Evolutionary conservation across 2,888 invertebrate genomes (phyloP).

Genomic region (Apodemia duryi): DNA sequence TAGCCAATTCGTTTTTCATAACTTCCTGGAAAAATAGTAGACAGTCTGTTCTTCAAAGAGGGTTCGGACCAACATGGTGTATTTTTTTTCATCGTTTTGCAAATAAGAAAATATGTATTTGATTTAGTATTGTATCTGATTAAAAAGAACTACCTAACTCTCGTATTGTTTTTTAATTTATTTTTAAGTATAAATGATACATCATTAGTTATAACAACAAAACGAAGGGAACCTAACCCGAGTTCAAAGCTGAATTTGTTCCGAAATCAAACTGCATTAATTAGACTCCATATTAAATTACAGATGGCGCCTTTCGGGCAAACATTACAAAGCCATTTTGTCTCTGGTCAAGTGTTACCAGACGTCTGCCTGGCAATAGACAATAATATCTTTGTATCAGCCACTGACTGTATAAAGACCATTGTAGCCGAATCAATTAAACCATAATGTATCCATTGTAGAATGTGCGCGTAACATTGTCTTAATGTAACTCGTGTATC

Average conservation of each 20-base stretch:
- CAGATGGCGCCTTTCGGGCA: slow-evolving; percentile 70
- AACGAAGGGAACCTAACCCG: slow-evolving; percentile 13
- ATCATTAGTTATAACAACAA: slow-evolving; percentile 6
- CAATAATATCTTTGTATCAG: slow-evolving; percentile 70
- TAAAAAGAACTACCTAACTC: not conserved
- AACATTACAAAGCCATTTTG: slow-evolving; percentile 76
- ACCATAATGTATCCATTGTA: slow-evolving; percentile 74
- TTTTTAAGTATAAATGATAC: slow-evolving; percentile 6
- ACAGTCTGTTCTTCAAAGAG: too few relatives aligned
- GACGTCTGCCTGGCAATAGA: slow-evolving; percentile 70
- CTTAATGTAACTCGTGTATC: slow-evolving; percentile 72
- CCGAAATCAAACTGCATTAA: slow-evolving; percentile 45
- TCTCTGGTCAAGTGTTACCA: slow-evolving; percentile 76
- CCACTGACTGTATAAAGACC: slow-evolving; percentile 60
- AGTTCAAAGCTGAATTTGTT: slow-evolving; percentile 33
- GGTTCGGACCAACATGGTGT: too few relatives aligned
- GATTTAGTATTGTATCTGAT: too few relatives aligned
- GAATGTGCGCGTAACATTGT: slow-evolving; percentile 69
- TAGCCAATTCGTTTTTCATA: too few relatives aligned
- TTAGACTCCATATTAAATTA: slow-evolving; percentile 60
- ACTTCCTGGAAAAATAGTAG: too few relatives aligned
- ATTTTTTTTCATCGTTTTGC: too few relatives aligned
- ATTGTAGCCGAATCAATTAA: slow-evolving; percentile 76
- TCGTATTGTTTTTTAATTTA: not conserved
- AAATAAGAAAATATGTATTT: too few relatives aligned